phyloP scores from a whole-genome alignment of 2,888 invertebrate species.

The Mythimna impura region DNA sequence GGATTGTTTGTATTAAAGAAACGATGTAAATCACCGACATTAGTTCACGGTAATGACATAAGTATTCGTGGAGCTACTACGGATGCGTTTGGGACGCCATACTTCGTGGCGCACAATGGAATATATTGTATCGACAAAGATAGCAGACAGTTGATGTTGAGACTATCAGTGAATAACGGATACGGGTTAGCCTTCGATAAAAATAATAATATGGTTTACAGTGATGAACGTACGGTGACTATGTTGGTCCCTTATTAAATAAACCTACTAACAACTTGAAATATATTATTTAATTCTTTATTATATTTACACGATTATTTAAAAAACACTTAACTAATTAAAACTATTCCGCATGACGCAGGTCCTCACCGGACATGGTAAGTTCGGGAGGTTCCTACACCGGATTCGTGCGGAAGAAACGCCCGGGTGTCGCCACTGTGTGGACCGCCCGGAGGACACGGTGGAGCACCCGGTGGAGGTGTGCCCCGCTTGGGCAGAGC shows the following conservation, averaged over 20 bases:
- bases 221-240: constrained; percentile 77
- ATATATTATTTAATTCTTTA: no score
- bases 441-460: no score
- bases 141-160: constrained; percentile 66
- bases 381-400: no score
- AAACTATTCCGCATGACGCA: no score
- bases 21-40: constrained; percentile 63
- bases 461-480: no score
- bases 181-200: constrained; percentile 79
- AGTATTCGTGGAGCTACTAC: constrained; percentile 75
- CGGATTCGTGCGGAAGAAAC: no score
- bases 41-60: constrained; percentile 67
- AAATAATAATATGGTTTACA: constrained; percentile 78
- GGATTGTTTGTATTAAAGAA: constrained; percentile 72
- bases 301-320: no score
- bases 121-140: constrained; percentile 73
- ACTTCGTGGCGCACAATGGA: constrained; percentile 77
- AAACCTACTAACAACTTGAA: not conserved
- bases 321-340: no score
- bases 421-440: no score
- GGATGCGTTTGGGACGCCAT: constrained; percentile 70
- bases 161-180: constrained; percentile 72
- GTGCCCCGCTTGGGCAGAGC: no score
- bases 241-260: constrained; percentile 66
- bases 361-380: no score